Evolutionary conservation across 2,113 vertebrate species (phyloP), one percentile per base, ranked within the genome.

Genomic region (Esox niger): DNA sequence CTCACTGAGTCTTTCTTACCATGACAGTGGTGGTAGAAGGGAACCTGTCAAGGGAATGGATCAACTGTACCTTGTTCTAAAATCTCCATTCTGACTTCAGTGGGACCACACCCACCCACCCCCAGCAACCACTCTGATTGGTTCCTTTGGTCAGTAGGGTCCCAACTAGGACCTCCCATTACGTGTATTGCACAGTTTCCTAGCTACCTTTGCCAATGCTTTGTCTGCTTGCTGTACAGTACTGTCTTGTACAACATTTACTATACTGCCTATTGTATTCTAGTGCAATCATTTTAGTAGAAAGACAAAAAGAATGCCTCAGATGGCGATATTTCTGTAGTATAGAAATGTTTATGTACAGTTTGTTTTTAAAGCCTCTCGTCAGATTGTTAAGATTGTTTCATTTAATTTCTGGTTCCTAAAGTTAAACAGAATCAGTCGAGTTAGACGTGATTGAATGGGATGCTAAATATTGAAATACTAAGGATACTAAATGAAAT

Each of bases 221-320:
- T 55, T 65, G 79, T 56, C 62, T 65, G 79, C 82, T 86, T 80
- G 77, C 78, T 80, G 82, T 69, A 79, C 75, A 79, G 68, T 78
- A 77, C 64, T 74, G 9, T 27, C 21, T 26, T 13, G n/a, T 56
- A 43, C 13, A 43, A 13, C 21, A 26, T 30, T 76, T 82, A 81
- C 75, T 74, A 79, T 79, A 71, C 76, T 60, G 80, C 82, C 77
- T 84, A 74, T 70, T 71, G 78, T 83, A 74, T 70, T 71, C 76
- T 83, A 81, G 82, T 81, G 79, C 84, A 84, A 77, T 86, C 78
- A 69, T 74, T 78, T 43, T 38, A 69, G 68, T 74, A 79, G 47
- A 79, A 32, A 66, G 47, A 66, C n/a, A 55, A 33, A 25, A 32
- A 66, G 0, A 60, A 77, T 75, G 78, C 76, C 71, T 81, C 32